Evolutionary conservation across 2,797 vertebrate species (phyloP).

Genomic region (Sparus aurata): DNA sequence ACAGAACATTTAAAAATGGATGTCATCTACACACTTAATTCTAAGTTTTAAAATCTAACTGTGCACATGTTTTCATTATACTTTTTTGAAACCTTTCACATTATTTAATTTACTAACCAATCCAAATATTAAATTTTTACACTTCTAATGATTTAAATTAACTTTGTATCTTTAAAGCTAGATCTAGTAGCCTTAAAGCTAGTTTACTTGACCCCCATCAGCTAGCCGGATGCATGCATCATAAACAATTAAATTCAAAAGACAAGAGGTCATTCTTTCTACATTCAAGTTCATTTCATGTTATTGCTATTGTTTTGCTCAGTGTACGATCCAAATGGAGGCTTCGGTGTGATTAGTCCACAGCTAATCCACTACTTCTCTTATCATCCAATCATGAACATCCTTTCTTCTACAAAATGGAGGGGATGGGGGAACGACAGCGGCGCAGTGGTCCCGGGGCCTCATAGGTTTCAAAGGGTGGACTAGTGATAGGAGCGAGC

Average conservation of each 20-base stretch:
- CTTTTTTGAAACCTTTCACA: conserved; percentile 10
- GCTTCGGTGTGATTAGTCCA: conserved; percentile 32
- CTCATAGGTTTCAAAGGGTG: conserved; percentile 90
- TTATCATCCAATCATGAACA: conserved; percentile 50
- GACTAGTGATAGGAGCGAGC: conserved; percentile 89
- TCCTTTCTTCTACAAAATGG: conserved; percentile 89
- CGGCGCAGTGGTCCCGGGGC: conserved; percentile 88
- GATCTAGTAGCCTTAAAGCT: conserved; percentile 55
- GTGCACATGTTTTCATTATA: conserved; percentile 31
- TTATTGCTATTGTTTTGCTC: conserved; percentile 81
- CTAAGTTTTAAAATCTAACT: conserved; percentile 46
- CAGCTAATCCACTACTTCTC: conserved; percentile 43
- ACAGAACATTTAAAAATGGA: conserved; percentile 53
- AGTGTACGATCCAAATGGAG: conserved; percentile 46
- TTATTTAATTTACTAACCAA: conserved; percentile 38
- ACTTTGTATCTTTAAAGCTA: conserved; percentile 55
- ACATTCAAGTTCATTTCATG: conserved; percentile 70
- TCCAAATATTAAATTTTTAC: conserved; percentile 14
- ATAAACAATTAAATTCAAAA: conserved; percentile 68
- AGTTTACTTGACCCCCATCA: conserved; percentile 55
- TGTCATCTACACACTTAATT: conserved; percentile 48
- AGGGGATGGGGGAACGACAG: conserved; percentile 92
- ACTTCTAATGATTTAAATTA: conserved; percentile 43
- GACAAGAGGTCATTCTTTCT: conserved; percentile 60
- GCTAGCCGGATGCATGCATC: conserved; percentile 72